phyloP scores from a whole-genome alignment of 1,140 invertebrate species.

The Pseudomyrmex pallidus region DNA sequence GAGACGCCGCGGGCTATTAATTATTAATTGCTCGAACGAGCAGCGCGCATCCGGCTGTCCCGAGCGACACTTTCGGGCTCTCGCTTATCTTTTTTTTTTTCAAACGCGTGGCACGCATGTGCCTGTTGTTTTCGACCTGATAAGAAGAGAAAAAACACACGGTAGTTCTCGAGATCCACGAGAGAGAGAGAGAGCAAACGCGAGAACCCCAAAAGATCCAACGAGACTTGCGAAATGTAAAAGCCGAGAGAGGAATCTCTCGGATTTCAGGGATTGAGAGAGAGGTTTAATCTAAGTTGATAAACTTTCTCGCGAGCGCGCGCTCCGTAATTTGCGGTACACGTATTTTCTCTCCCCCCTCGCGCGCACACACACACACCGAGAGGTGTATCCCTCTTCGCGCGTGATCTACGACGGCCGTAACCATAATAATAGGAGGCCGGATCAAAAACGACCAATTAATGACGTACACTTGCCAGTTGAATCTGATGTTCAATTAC shows the following conservation, averaged over 20 bases:
- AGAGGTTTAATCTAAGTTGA: constrained; percentile 62
- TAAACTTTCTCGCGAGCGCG: constrained; percentile 65
- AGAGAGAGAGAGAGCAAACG: too few relatives aligned
- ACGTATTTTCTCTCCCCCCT: constrained; percentile 38
- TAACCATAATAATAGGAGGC: constrained; percentile 55
- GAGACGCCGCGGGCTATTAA: constrained; percentile 70
- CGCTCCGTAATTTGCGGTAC: constrained; percentile 42
- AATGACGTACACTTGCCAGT: constrained; percentile 51
- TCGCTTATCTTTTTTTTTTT: constrained; percentile 49
- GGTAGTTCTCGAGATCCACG: not conserved
- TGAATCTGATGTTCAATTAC: constrained; percentile 56
- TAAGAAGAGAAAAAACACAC: too few relatives aligned
- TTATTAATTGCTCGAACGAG: constrained; percentile 75
- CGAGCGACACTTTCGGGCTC: constrained; percentile 73
- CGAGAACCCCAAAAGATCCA: not conserved
- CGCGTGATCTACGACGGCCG: constrained; percentile 56
- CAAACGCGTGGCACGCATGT: not conserved
- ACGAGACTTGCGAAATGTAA: constrained; percentile 28
- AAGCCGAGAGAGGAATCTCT: constrained; percentile 37
- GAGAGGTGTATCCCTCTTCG: constrained; percentile 58
- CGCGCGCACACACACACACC: not conserved
- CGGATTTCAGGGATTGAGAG: constrained; percentile 57
- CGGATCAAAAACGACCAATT: constrained; percentile 42
- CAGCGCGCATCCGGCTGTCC: constrained; percentile 76
- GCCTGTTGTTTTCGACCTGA: not conserved